phyloP scores from a whole-genome alignment of 1,140 invertebrate genomes.

The Hesperophylax magnus region DNA sequence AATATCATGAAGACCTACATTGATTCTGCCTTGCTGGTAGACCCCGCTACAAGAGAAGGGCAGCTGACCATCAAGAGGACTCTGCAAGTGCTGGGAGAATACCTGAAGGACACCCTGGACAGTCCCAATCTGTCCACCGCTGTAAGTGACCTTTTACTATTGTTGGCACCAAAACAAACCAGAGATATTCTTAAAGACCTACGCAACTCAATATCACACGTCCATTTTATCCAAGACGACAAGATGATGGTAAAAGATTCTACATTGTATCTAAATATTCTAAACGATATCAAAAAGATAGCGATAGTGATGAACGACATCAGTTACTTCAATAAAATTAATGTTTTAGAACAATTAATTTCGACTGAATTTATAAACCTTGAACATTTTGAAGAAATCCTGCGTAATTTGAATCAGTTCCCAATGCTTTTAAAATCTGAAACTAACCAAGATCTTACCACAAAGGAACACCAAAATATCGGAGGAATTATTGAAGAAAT shows the following conservation, averaged over 20 bases:
- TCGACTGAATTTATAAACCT: neutral
- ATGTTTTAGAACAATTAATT: neutral
- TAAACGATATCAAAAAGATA: neutral
- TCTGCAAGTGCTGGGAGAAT: slow-evolving; percentile 9
- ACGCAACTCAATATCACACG: neutral
- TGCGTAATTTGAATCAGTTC: neutral
- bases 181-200: neutral
- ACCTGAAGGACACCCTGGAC: neutral
- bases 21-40: neutral
- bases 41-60: neutral
- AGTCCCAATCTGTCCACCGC: neutral
- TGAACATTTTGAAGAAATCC: neutral
- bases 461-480: too few relatives aligned
- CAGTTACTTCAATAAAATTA: neutral
- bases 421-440: neutral
- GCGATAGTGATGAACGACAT: neutral
- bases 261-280: neutral
- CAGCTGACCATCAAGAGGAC: slow-evolving; percentile 1
- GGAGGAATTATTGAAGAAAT: neutral
- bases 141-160: neutral
- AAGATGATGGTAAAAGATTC: neutral
- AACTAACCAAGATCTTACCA: neutral
- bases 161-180: neutral
- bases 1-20: neutral
- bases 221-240: neutral